phyloP scores from a whole-genome alignment of 2,113 vertebrate species.

The Xiphias gladius region DNA sequence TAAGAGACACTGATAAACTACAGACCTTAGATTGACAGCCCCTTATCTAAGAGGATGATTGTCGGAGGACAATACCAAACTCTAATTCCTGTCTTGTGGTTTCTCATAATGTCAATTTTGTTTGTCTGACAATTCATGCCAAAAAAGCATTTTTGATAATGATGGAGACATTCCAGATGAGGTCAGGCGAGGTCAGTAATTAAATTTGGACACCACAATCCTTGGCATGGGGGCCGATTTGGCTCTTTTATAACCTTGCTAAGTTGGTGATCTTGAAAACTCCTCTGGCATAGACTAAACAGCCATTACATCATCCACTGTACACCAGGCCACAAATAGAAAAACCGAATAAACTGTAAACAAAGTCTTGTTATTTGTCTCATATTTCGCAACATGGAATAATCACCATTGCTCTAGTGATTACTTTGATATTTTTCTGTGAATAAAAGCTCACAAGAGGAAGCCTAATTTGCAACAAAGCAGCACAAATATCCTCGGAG shows the following conservation, averaged over 20 bases:
- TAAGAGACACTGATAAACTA: not conserved
- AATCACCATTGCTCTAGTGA: conserved; percentile 60
- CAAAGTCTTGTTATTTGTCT: conserved; percentile 44
- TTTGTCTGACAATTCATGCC: not conserved
- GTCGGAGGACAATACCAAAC: not conserved
- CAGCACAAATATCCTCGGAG: conserved; percentile 65
- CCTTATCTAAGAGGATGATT: not conserved
- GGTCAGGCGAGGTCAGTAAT: conserved; percentile 18
- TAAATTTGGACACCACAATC: not conserved
- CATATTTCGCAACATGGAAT: conserved; percentile 42
- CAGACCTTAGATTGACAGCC: not conserved
- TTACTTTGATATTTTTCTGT: conserved; percentile 54
- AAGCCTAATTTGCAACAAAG: conserved; percentile 71
- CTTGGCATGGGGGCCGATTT: not conserved
- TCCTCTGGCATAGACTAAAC: conserved; percentile 12
- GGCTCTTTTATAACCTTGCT: not conserved
- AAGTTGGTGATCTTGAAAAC: conserved; percentile 28
- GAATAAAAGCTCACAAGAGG: conserved; percentile 56
- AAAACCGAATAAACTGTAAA: conserved; percentile 54
- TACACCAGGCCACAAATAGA: conserved; percentile 1
- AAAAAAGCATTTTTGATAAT: not conserved
- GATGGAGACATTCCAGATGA: not conserved
- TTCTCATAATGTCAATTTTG: not conserved
- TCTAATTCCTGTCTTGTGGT: not conserved
- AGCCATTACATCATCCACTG: not conserved